Percentiles rank a stretch among this genome's conserved stretches.
These are phyloP conservation scores for Cyphomyrus plagiostoma DNA, from an alignment of 2,113 vertebrate genomes.

Conservation along the genomic window DNA sequence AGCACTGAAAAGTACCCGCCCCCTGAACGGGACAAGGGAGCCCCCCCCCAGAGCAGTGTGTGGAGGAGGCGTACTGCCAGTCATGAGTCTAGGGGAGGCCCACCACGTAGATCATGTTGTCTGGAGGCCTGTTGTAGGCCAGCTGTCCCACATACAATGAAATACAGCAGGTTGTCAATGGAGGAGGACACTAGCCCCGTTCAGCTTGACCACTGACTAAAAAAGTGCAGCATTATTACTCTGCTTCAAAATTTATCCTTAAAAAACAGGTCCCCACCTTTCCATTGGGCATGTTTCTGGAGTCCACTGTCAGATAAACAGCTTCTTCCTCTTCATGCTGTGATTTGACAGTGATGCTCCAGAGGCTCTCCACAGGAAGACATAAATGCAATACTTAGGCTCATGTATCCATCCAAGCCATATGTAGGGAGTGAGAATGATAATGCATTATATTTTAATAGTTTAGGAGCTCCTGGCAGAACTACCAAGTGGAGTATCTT, in stretches of 20 bases:
- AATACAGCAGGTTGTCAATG: slow-evolving; percentile 28
- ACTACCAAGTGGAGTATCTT: background rate
- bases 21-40: background rate
- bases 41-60: background rate
- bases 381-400: background rate
- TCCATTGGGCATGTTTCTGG: background rate
- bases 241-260: background rate
- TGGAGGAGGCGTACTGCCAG: background rate
- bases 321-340: background rate
- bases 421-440: background rate
- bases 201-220: background rate
- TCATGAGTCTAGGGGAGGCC: slow-evolving; percentile 12
- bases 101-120: slow-evolving; percentile 49
- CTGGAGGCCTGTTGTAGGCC: slow-evolving; percentile 50
- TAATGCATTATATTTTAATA: background rate
- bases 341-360: background rate
- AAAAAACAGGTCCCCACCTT: background rate
- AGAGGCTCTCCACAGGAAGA: background rate
- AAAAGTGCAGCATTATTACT: background rate
- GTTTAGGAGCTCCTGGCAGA: background rate
- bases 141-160: slow-evolving; percentile 29
- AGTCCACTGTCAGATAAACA: background rate
- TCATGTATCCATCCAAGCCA: background rate
- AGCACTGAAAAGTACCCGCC: background rate
- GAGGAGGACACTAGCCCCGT: slow-evolving; percentile 43